phyloP scores from a whole-genome alignment of 2,888 invertebrate species.

The Didymodactylos carnosus region DNA sequence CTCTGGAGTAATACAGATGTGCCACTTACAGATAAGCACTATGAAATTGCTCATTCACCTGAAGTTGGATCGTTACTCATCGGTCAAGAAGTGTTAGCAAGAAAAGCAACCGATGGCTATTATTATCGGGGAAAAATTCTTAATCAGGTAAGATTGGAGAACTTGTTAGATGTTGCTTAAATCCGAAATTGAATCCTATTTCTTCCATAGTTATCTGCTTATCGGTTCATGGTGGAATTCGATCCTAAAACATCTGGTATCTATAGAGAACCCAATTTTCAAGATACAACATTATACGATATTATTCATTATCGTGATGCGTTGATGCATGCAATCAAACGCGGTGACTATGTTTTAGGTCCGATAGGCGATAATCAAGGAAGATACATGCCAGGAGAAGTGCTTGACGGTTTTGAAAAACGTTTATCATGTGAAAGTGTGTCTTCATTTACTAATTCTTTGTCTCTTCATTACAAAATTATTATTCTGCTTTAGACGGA shows the following conservation, averaged over 20 bases:
- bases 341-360: constrained; percentile 24
- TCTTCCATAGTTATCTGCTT: constrained; percentile 21
- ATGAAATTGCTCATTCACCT: constrained; percentile 20
- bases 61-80: constrained; percentile 29
- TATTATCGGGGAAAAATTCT: constrained; percentile 30
- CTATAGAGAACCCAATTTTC: constrained; percentile 27
- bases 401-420: constrained; percentile 13
- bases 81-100: constrained; percentile 26
- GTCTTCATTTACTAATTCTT: background rate
- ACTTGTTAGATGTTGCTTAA: background rate
- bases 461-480: background rate
- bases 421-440: background rate
- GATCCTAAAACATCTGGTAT: constrained; percentile 29
- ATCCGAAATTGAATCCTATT: background rate
- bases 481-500: background rate
- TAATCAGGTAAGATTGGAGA: constrained; percentile 28
- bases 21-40: constrained; percentile 21
- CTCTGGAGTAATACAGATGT: background rate
- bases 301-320: constrained; percentile 30
- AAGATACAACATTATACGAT: constrained; percentile 30
- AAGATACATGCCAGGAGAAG: constrained; percentile 13
- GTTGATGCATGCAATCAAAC: constrained; percentile 25
- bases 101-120: constrained; percentile 28
- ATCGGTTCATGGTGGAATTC: constrained; percentile 30
- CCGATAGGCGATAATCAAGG: constrained; percentile 25